Evolutionary conservation across 2,113 vertebrate genomes (phyloP), one percentile per base, ranked within the genome.

Genomic region (Notarius quadriscutis): DNA sequence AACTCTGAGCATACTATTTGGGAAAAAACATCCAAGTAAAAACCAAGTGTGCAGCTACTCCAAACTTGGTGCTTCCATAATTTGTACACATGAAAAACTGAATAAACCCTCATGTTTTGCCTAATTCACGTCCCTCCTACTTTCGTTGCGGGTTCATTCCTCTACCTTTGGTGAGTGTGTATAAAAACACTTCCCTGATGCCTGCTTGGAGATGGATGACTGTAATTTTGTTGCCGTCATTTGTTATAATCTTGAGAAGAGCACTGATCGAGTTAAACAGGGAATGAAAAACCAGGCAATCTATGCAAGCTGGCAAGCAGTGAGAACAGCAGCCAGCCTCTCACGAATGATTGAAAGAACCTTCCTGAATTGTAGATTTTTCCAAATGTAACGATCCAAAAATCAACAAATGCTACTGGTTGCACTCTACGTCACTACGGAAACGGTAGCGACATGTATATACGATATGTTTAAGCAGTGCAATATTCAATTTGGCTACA

Each of bases 201-300:
- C 84, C 84, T 30, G 7, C 86, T 83, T 90, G 0, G 89, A 95
- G 94, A 96, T 84, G 69, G 92, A 95, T 92, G 90, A 93, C 92
- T 92, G 93, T 93, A 94, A 96, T 96, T 95, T 95, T 88, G 89
- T 78, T 80, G 87, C 89, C 93, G 91, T 93, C 92, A 94, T 95
- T 93, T 90, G 92, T 93, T 93, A 85, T 79, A 63, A 90, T 89
- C 91, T 93, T 91, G 89, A 92, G 91, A 92, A 95, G 91, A 90
- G 91, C 89, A 89, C 92, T 92, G 93, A 95, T 94, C 87, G 88
- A 92, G 94, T 94, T 89, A 95, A 90, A 72, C 86, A 82, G 74
- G 88, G 90, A 86, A 89, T 91, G 91, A 94, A 93, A 92, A 91
- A 93, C 91, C 86, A 91, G 90, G 88, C 87, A 88, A 91, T 93